These are phyloP conservation scores for Ectemnius cavifrons DNA, from an alignment of 2,888 invertebrate genomes.

Conservation along the genomic window DNA sequence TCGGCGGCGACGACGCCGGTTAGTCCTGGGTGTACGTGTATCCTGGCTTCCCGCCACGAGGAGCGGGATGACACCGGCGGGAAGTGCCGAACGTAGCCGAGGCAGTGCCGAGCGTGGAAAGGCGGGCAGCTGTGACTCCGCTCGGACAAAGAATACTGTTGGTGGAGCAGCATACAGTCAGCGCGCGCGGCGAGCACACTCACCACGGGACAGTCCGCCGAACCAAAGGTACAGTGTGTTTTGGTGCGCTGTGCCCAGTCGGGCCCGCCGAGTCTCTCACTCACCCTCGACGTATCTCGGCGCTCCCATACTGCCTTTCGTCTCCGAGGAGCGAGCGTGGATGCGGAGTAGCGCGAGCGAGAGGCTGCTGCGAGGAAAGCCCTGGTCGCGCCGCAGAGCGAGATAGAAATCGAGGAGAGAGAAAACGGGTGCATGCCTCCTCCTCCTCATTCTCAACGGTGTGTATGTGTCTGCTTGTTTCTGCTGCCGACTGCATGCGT, in stretches of 20 bases:
- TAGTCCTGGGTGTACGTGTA: conserved; percentile 65
- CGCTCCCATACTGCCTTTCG: conserved; percentile 1
- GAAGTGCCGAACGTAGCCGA: conserved; percentile 70
- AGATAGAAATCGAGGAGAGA: conserved; percentile 20
- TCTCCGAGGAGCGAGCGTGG: not conserved
- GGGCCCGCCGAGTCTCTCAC: conserved; percentile 18
- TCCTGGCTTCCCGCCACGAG: conserved; percentile 77
- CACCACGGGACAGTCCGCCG: conserved; percentile 76
- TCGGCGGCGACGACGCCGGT: conserved; percentile 41
- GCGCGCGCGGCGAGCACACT: conserved; percentile 77
- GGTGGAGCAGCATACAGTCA: conserved; percentile 73
- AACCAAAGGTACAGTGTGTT: conserved; percentile 76
- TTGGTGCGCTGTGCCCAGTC: conserved; percentile 45
- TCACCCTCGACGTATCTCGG: conserved; percentile 9
- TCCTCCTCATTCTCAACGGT: too few relatives aligned
- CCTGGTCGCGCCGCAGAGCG: not conserved
- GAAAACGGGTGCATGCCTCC: conserved; percentile 5
- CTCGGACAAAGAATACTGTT: conserved; percentile 76
- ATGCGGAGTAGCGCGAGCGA: too few relatives aligned
- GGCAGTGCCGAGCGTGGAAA: conserved; percentile 66
- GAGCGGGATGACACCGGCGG: conserved; percentile 73
- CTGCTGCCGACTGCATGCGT: conserved; percentile 9
- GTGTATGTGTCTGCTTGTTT: conserved; percentile 21
- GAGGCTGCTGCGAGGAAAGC: too few relatives aligned
- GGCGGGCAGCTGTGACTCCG: conserved; percentile 76